Evolutionary conservation across 2,797 vertebrate genomes (phyloP).

Genomic region (Enteromius paludinosus): DNA sequence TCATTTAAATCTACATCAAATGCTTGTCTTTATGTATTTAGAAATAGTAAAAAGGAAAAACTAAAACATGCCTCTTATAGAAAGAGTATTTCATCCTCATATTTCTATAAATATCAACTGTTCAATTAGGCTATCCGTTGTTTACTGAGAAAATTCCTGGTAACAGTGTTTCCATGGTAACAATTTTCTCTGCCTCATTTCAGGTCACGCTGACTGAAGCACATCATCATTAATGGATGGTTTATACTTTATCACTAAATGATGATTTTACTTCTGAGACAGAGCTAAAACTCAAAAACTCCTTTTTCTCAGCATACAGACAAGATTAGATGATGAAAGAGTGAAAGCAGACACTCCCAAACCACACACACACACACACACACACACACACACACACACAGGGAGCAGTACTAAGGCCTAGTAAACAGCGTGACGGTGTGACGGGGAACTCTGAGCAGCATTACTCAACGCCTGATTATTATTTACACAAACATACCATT

Average conservation of each 20-base stretch:
- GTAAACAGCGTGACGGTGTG: conserved; percentile 18
- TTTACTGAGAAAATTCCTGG: neutral
- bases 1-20: neutral
- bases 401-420: neutral
- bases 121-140: neutral
- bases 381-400: conserved; percentile 8
- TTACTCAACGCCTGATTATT: conserved; percentile 53
- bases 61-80: neutral
- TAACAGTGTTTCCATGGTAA: conserved; percentile 9
- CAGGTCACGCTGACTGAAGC: neutral
- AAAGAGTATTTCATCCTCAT: neutral
- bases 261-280: neutral
- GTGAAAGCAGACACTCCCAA: conserved; percentile 22
- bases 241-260: neutral
- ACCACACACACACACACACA: conserved; percentile 37
- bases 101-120: neutral
- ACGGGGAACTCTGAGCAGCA: conserved; percentile 30
- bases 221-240: neutral
- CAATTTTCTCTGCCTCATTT: neutral
- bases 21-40: neutral
- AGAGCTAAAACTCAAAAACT: neutral
- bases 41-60: neutral
- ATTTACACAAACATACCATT: conserved; percentile 58
- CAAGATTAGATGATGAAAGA: conserved; percentile 6
- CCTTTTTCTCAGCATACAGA: conserved; percentile 8